Conservation (phyloP, 2,888 invertebrate genomes). For the Lathronympha strigana region DNA sequence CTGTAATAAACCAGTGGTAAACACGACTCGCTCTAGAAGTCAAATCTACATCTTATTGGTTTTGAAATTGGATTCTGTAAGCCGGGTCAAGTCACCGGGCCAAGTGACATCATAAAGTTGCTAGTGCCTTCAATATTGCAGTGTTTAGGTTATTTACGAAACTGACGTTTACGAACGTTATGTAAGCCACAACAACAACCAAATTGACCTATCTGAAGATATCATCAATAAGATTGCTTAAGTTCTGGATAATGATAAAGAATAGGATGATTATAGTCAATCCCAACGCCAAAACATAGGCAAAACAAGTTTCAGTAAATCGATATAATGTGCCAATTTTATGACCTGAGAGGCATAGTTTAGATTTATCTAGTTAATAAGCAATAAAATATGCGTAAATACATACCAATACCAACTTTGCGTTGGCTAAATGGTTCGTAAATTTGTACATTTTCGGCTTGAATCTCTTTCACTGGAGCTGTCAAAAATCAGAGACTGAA, state of each 20-base stretch:
- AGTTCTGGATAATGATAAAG: constrained; percentile 6
- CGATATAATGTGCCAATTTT: constrained; percentile 19
- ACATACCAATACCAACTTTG: constrained; percentile 75
- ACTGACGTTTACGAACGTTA: constrained; percentile 75
- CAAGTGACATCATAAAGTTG: constrained; percentile 18
- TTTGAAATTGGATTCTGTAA: not conserved
- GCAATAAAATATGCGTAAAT: constrained; percentile 38
- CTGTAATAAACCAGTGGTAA: not conserved
- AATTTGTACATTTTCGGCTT: constrained; percentile 81
- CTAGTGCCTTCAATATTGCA: constrained; percentile 45
- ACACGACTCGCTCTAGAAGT: not conserved
- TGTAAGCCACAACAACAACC: constrained; percentile 75
- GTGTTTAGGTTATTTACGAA: constrained; percentile 67
- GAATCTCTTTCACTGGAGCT: constrained; percentile 69
- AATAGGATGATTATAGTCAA: constrained; percentile 26
- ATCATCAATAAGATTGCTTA: constrained; percentile 1
- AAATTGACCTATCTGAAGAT: constrained; percentile 51
- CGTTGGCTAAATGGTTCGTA: constrained; percentile 71
- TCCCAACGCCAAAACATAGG: constrained; percentile 52
- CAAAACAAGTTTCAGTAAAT: constrained; percentile 25
- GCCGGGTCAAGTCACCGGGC: constrained; percentile 12
- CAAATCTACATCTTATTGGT: not conserved
- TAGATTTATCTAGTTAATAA: not conserved
- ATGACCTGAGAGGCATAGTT: not conserved
- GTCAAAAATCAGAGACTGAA: constrained; percentile 72